These are phyloP conservation scores for Taeniopygia guttata DNA, from an alignment of 2,797 vertebrate genomes.

Conservation along the genomic window DNA sequence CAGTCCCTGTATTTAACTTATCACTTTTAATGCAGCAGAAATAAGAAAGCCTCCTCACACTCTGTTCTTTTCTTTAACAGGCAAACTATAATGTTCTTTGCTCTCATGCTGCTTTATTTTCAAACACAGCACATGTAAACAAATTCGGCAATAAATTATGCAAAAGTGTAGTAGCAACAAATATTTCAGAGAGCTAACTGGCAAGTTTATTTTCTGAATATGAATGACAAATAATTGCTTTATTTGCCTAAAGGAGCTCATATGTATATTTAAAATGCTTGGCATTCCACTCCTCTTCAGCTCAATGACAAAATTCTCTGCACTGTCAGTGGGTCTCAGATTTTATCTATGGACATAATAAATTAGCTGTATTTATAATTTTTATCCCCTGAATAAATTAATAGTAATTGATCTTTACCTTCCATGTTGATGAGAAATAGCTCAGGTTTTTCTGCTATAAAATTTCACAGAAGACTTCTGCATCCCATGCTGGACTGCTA, in stretches of 20 bases:
- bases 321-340: neutral
- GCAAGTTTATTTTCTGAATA: conserved; percentile 47
- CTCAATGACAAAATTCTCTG: conserved; percentile 3
- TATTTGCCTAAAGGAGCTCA: conserved; percentile 18
- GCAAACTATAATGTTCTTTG: conserved; percentile 37
- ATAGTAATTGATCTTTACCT: neutral
- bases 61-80: conserved; percentile 29
- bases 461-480: neutral
- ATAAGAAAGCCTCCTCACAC: neutral
- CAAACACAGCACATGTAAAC: conserved; percentile 47
- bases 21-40: neutral
- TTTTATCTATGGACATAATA: neutral
- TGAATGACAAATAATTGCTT: conserved; percentile 48
- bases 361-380: neutral
- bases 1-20: conserved; percentile 13
- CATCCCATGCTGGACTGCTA: neutral
- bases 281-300: neutral
- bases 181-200: conserved; percentile 51
- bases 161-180: conserved; percentile 45
- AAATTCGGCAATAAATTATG: conserved; percentile 66
- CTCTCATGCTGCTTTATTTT: conserved; percentile 55
- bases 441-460: neutral
- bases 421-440: neutral
- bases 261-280: neutral
- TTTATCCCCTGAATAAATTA: neutral